Evolutionary conservation across 2,797 vertebrate genomes (phyloP).

Genomic region (Dicrostonyx torquatus): DNA sequence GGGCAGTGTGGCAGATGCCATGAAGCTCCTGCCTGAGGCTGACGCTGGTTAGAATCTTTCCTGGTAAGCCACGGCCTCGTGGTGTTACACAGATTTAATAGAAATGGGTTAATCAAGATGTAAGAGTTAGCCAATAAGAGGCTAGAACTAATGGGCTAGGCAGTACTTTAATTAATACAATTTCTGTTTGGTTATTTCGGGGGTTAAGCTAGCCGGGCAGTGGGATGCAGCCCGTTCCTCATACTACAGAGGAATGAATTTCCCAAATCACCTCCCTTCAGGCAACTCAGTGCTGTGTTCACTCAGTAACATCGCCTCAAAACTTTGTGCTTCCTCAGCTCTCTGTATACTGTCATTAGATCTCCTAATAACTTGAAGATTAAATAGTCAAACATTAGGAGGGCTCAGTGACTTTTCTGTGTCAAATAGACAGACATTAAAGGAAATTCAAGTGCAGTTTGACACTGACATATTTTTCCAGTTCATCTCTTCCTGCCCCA

Average conservation of each 20-base stretch:
- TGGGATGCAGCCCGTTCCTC: too few species aligned
- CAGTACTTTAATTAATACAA: too few species aligned
- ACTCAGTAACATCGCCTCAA: neutral
- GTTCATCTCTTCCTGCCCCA: neutral
- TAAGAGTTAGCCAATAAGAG: too few species aligned
- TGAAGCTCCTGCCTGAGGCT: too few species aligned
- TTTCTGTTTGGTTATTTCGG: too few species aligned
- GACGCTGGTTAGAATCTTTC: too few species aligned
- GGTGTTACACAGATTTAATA: too few species aligned
- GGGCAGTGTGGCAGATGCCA: too few species aligned
- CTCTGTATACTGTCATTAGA: neutral
- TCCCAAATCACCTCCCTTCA: neutral
- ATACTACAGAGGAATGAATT: neutral
- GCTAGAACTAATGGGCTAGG: too few species aligned
- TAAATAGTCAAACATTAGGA: slow-evolving; percentile 27
- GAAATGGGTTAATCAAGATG: too few species aligned
- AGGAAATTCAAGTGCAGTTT: neutral
- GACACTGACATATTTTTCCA: neutral
- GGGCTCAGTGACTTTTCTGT: neutral
- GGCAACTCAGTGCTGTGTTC: neutral
- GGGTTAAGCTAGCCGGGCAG: too few species aligned
- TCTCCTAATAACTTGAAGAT: neutral
- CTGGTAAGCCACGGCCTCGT: too few species aligned
- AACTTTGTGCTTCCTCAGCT: neutral
- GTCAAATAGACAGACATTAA: neutral